A percentile compares a stretch with the other conserved stretches of the same genome.
Evolutionary conservation across 2,797 vertebrate genomes (phyloP).

Genomic region (Argyrosomus regius): DNA sequence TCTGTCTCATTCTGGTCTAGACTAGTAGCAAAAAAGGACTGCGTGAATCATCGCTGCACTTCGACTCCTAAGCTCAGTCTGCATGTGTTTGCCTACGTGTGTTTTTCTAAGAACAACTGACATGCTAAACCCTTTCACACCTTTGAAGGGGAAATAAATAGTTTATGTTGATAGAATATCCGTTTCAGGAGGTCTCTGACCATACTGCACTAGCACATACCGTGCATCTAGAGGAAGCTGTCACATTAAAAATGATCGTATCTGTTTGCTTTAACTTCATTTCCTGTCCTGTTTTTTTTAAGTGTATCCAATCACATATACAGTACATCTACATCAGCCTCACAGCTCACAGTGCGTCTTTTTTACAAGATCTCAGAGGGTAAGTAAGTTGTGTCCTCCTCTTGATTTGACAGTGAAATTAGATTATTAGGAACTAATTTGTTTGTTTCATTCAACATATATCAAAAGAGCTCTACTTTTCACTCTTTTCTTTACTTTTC

Average conservation of each 20-base stretch:
- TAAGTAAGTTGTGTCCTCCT: not conserved
- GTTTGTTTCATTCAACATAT: not conserved
- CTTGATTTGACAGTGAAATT: not conserved
- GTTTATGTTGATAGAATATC: not conserved
- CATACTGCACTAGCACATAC: not conserved
- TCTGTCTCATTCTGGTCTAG: not conserved
- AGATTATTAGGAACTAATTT: not conserved
- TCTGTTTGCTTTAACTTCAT: not conserved
- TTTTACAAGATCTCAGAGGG: not conserved
- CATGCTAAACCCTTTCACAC: not conserved
- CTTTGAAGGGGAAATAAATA: not conserved
- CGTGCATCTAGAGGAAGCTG: not conserved
- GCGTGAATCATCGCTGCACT: constrained; percentile 29
- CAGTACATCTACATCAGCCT: not conserved
- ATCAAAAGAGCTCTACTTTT: not conserved
- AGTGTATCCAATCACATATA: not conserved
- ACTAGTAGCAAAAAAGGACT: not conserved
- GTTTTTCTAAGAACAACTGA: not conserved
- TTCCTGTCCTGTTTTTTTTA: constrained; percentile 14
- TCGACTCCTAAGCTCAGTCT: not conserved
- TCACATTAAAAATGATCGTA: not conserved
- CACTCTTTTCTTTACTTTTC: too few species aligned
- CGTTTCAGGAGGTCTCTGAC: not conserved
- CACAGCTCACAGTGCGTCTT: not conserved
- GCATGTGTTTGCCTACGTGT: not conserved